Evolutionary conservation across 1,140 invertebrate genomes (phyloP).

Genomic region (Homarus americanus): DNA sequence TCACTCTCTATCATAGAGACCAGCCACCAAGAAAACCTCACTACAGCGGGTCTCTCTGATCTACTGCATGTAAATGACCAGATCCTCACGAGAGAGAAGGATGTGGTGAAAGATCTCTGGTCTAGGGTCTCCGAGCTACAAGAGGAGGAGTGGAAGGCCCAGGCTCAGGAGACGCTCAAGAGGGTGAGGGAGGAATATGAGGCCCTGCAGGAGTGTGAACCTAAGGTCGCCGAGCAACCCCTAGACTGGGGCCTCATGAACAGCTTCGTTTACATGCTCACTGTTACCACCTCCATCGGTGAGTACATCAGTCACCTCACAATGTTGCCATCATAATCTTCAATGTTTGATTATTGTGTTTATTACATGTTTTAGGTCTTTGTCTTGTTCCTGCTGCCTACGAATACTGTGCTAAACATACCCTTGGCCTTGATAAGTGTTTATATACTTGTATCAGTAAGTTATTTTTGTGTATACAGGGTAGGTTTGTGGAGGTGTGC

Average conservation of each 20-base stretch:
- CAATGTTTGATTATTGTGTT: too few relatives aligned
- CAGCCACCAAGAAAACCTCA: background rate
- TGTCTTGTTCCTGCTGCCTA: background rate
- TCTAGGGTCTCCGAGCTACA: slow-evolving; percentile 16
- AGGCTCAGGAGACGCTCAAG: slow-evolving; percentile 43
- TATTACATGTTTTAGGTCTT: too few relatives aligned
- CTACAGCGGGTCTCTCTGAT: background rate
- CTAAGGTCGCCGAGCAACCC: slow-evolving; percentile 43
- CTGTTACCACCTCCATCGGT: slow-evolving; percentile 37
- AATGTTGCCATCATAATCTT: too few relatives aligned
- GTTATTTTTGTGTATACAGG: too few relatives aligned
- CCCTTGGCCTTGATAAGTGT: background rate
- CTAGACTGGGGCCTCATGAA: slow-evolving; percentile 69
- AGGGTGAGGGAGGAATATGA: slow-evolving; percentile 48
- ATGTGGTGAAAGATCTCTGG: slow-evolving; percentile 36
- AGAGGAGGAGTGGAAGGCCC: slow-evolving; percentile 59
- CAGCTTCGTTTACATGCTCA: slow-evolving; percentile 48
- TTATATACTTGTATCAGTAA: too few relatives aligned
- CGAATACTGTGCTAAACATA: background rate
- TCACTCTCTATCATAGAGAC: slow-evolving; percentile 6
- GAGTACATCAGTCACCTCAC: background rate
- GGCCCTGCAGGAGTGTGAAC: slow-evolving; percentile 51
- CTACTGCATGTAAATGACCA: background rate
- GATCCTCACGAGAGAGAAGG: slow-evolving; percentile 10
- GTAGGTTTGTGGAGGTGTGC: too few relatives aligned